These are phyloP conservation scores for Dipodomys merriami DNA, from an alignment of 2,113 vertebrate genomes.

Conservation along the genomic window DNA sequence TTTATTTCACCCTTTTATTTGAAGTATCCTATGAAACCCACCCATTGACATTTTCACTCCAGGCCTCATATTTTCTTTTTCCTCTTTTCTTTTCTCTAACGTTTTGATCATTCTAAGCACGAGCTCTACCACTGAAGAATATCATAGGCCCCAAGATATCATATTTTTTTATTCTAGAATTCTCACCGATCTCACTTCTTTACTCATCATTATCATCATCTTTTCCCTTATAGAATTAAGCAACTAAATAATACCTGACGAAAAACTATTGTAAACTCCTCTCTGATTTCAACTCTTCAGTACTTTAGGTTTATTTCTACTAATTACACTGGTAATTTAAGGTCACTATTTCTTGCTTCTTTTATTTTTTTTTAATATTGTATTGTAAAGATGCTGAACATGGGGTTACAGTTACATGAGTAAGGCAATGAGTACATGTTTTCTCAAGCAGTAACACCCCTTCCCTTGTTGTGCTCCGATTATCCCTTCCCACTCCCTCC, in stretches of 20 bases:
- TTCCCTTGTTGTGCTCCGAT: too few relatives aligned
- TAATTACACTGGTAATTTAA: background rate
- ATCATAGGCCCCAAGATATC: background rate
- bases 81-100: background rate
- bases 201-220: background rate
- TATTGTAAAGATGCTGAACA: too few relatives aligned
- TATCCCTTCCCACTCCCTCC: too few relatives aligned
- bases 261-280: background rate
- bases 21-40: background rate
- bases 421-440: too few relatives aligned
- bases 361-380: background rate
- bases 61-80: background rate
- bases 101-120: background rate
- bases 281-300: background rate
- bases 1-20: background rate
- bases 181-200: background rate
- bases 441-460: too few relatives aligned
- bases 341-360: background rate
- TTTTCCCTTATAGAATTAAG: background rate
- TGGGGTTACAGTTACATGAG: too few relatives aligned
- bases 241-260: background rate
- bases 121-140: too few relatives aligned
- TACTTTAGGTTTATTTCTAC: background rate
- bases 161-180: background rate
- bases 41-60: background rate